Evolutionary conservation across 2,113 vertebrate species (phyloP).

Genomic region (Zosterops japonicus): DNA sequence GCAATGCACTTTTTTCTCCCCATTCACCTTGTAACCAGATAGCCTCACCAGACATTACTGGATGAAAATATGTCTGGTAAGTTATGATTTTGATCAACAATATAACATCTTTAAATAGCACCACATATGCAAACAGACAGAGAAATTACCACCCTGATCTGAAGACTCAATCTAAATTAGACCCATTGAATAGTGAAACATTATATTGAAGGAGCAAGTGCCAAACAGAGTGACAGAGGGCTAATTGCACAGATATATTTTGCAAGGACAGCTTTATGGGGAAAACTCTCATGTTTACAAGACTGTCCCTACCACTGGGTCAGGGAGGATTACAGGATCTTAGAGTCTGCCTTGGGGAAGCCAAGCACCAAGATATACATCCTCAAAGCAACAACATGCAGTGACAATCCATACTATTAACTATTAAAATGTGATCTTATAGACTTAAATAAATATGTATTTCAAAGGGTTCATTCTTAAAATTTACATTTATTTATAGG

Average conservation of each 20-base stretch:
- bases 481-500: neutral
- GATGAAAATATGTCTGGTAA: neutral
- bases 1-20: neutral
- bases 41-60: neutral
- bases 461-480: neutral
- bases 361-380: neutral
- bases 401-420: neutral
- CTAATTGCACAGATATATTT: slow-evolving; percentile 9
- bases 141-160: neutral
- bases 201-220: neutral
- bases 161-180: neutral
- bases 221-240: neutral
- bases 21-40: neutral
- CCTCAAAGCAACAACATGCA: neutral
- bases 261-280: neutral
- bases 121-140: neutral
- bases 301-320: neutral
- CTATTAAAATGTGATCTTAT: neutral
- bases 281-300: neutral
- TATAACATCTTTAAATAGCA: neutral
- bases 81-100: neutral
- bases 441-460: neutral
- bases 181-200: neutral
- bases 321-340: neutral
- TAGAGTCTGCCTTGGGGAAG: neutral